Evolutionary conservation across 23 tunicate species (phyloP), one percentile per base, ranked within the genome.

Genomic region (Styela plicata): DNA sequence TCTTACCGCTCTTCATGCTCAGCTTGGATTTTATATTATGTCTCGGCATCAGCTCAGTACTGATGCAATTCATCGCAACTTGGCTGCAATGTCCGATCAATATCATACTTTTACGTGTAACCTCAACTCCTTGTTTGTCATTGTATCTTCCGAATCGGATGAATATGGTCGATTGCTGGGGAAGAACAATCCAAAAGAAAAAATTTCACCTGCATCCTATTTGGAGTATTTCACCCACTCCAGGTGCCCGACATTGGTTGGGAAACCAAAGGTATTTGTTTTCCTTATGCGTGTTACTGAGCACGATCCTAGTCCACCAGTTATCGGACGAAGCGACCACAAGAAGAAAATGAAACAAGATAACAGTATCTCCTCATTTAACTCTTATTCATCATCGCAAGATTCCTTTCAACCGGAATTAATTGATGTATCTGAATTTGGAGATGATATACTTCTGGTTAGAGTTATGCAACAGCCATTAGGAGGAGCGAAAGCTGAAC

Each of bases 71-170:
- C 84, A 81, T 74, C 84, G 86, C 73, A 82, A 91, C 74, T 76
- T 91, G 87, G 64, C 84, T 18, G 89, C 89, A 28, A 33, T 91
- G 34, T 91, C 97, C n/a, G 97, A 91, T 36, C 97, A 91, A 52
- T 91, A 91, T 63, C 89, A 86, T 74, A 90, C 87, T 20, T 91
- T 87, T 84, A 67, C 83, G 2, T 85, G 97, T 28, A 70, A 78
- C 35, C 90, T 87, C 70, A 91, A 86, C 85, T 91, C 97, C 0
- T 32, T 91, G 29, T 65, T 91, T 21, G 85, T 86, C 2, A 71
- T 82, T 23, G 57, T 86, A 0, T 79, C 81, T n/a, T 74, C 97
- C 13, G 63, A 86, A 37, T 74, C 87, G 2, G 89, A 91, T 69
- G 89, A 80, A 35, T 63, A 65, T 31, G 97, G 97, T 26, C 84